phyloP scores from a whole-genome alignment of 2,888 invertebrate genomes.

The Drosophila phalerata region DNA sequence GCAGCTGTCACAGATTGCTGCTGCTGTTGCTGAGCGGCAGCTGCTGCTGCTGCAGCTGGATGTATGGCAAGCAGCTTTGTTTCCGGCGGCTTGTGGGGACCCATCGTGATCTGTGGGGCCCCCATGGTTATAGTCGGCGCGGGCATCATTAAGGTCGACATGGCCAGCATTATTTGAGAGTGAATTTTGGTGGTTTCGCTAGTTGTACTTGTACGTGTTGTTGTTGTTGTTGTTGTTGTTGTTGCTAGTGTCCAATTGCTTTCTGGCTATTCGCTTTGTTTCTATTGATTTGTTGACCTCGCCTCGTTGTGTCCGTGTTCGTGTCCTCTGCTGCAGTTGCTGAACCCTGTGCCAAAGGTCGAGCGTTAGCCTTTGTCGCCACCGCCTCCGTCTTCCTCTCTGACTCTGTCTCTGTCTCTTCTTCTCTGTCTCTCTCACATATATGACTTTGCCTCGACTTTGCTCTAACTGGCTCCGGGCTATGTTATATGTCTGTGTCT shows the following conservation, averaged over 20 bases:
- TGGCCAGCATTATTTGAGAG: conserved; percentile 85
- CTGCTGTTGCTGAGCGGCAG: conserved; percentile 80
- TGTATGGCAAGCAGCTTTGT: conserved; percentile 85
- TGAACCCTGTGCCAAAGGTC: conserved; percentile 80
- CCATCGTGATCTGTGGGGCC: conserved; percentile 85
- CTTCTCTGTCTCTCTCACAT: conserved; percentile 18
- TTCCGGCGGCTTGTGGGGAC: conserved; percentile 86
- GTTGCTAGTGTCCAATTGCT: conserved; percentile 44
- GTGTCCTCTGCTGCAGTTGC: conserved; percentile 53
- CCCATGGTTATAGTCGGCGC: conserved; percentile 86
- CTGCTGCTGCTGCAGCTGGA: conserved; percentile 82
- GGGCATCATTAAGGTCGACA: conserved; percentile 86
- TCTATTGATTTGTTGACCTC: conserved; percentile 74
- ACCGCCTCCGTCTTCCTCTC: conserved; percentile 19
- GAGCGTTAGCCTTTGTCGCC: conserved; percentile 80
- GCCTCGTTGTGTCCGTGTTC: conserved; percentile 40
- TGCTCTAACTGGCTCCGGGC: conserved; percentile 51
- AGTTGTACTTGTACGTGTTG: conserved; percentile 27
- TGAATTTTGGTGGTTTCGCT: conserved; percentile 74
- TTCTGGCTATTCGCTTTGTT: conserved; percentile 47
- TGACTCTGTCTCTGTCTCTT: conserved; percentile 1
- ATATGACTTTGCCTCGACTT: conserved; percentile 44
- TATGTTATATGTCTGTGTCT: conserved; percentile 54
- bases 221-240: conserved; percentile 20
- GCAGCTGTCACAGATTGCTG: conserved; percentile 75